These are phyloP conservation scores for Epinephelus malabaricus DNA, from an alignment of 2,797 vertebrate species.

Conservation along the genomic window DNA sequence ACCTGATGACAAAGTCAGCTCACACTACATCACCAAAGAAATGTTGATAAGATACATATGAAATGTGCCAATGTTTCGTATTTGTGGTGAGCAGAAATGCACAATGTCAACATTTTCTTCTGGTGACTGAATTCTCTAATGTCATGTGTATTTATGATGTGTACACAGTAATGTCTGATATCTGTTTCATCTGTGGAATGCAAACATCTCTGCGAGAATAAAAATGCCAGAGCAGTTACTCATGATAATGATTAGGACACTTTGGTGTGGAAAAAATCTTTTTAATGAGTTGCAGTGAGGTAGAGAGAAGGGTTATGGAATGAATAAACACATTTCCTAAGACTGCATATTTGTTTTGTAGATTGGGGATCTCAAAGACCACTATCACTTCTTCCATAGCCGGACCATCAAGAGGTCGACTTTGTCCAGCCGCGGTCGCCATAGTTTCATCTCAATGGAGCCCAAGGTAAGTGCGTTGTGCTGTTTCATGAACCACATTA, in stretches of 20 bases:
- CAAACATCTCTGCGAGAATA: neutral
- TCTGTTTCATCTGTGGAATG: neutral
- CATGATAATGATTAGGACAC: neutral
- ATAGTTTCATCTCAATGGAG: slow-evolving; percentile 99
- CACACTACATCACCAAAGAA: no score
- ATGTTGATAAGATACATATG: no score
- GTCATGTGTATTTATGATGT: neutral
- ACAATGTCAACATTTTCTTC: no score
- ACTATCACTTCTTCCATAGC: slow-evolving; percentile 99
- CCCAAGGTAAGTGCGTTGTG: slow-evolving; percentile 92
- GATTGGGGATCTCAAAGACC: slow-evolving; percentile 98
- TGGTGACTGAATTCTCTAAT: no score
- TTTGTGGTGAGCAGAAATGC: no score
- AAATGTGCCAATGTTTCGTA: no score
- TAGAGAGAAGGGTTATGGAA: neutral
- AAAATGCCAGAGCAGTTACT: neutral
- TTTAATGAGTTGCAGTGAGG: neutral
- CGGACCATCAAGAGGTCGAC: slow-evolving; percentile 98
- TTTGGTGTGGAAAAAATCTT: neutral
- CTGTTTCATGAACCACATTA: slow-evolving; percentile 11
- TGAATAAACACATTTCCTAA: neutral
- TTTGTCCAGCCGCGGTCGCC: slow-evolving; percentile 94
- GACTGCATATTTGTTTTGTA: slow-evolving; percentile 77
- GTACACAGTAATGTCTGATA: neutral
- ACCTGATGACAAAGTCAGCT: no score